Percentiles rank a stretch among this genome's conserved stretches.
Conservation (phyloP, 30 jellyfish, hydroid and myxozoan genomes). For the Pelagia noctiluca region DNA sequence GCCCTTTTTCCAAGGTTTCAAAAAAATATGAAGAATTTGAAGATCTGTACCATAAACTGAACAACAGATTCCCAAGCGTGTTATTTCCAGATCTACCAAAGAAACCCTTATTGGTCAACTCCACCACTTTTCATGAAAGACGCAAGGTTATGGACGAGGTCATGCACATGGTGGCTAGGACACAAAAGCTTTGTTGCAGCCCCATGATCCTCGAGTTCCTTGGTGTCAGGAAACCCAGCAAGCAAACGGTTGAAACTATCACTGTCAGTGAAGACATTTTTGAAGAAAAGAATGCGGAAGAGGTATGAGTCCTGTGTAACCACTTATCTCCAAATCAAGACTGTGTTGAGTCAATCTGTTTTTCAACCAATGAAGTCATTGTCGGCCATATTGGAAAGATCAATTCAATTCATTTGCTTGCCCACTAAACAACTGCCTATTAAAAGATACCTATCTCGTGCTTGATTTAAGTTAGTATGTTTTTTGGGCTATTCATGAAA, state of each 20-base stretch:
- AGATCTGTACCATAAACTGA: constrained; percentile 80
- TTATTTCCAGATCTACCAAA: constrained; percentile 83
- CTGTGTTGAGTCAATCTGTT: neutral
- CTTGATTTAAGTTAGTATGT: no score
- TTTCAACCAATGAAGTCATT: constrained; percentile 22
- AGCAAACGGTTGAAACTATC: constrained; percentile 28
- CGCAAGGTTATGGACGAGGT: constrained; percentile 74
- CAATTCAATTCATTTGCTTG: no score
- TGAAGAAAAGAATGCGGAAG: constrained; percentile 34
- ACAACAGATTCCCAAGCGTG: constrained; percentile 92
- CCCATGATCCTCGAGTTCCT: constrained; percentile 95
- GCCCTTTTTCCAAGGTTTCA: constrained; percentile 56
- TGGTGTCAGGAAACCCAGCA: constrained; percentile 67
- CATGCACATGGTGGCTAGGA: constrained; percentile 86
- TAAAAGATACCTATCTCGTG: no score
- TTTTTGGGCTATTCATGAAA: no score
- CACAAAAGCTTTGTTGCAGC: constrained; percentile 95
- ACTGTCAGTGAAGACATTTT: constrained; percentile 64
- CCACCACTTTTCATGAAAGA: constrained; percentile 54
- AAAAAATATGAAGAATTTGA: constrained; percentile 91
- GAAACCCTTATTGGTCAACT: constrained; percentile 62
- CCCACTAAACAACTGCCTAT: no score
- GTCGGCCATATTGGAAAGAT: no score
- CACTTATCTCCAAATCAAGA: neutral
- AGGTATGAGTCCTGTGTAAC: neutral